These are phyloP conservation scores for Odontothrips loti DNA, from an alignment of 2,888 invertebrate species.

Conservation along the genomic window DNA sequence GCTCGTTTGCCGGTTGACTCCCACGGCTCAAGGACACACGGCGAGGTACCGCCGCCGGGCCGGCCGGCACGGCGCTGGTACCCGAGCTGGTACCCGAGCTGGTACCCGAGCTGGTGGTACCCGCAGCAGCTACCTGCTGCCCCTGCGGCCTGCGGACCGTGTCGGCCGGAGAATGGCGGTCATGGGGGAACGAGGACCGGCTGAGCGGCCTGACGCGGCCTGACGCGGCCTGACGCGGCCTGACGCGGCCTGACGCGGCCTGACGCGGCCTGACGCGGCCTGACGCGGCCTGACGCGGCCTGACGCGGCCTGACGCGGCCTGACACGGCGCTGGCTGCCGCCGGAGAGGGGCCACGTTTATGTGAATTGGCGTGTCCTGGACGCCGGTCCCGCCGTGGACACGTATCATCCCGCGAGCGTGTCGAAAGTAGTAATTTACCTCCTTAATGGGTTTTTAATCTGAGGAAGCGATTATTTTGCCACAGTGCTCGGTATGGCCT, in stretches of 20 bases:
- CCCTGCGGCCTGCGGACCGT: too few species aligned
- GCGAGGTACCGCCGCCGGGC: background rate
- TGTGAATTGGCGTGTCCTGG: background rate
- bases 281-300: too few species aligned
- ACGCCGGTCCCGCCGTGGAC: background rate
- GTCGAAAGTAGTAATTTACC: constrained; percentile 19
- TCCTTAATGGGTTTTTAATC: constrained; percentile 18
- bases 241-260: too few species aligned
- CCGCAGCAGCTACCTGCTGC: too few species aligned
- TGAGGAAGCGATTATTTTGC: constrained; percentile 13
- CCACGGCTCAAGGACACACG: constrained; percentile 3
- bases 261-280: too few species aligned
- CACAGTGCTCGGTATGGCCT: background rate
- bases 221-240: too few species aligned
- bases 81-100: background rate
- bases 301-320: too few species aligned
- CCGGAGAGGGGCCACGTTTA: background rate
- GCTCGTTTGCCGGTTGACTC: background rate
- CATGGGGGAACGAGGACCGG: too few species aligned
- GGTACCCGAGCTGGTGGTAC: too few species aligned
- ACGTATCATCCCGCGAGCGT: constrained; percentile 11
- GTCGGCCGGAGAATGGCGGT: too few species aligned
- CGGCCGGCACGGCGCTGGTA: background rate
- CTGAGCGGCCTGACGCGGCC: too few species aligned
- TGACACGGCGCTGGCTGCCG: too few species aligned